A percentile compares a stretch with the other conserved stretches of the same genome.
Evolutionary conservation across 2,888 invertebrate species (phyloP).

Genomic region (Nysson spinosus): DNA sequence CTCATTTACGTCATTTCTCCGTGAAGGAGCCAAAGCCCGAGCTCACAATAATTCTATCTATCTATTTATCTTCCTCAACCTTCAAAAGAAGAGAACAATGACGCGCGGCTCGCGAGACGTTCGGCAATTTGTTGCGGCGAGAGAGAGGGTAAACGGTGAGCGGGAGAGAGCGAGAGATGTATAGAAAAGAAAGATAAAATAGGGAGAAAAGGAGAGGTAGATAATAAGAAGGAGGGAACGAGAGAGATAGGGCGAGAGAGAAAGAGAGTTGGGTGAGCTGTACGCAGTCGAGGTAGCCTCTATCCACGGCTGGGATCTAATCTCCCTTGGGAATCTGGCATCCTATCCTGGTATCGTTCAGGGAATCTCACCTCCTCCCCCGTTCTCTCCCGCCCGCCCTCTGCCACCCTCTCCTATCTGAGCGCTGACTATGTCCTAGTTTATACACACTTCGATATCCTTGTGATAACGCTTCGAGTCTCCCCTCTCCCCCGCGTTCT

Average conservation of each 20-base stretch:
- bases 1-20: constrained; percentile 44
- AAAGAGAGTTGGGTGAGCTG: constrained; percentile 50
- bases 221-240: background rate
- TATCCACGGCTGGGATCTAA: constrained; percentile 73
- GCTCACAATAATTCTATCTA: constrained; percentile 51
- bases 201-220: constrained; percentile 38
- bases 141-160: constrained; percentile 10
- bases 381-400: constrained; percentile 34
- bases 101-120: constrained; percentile 59
- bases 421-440: constrained; percentile 68
- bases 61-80: constrained; percentile 51
- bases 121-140: constrained; percentile 65
- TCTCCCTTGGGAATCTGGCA: constrained; percentile 74
- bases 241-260: constrained; percentile 36
- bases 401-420: constrained; percentile 42
- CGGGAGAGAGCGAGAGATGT: background rate
- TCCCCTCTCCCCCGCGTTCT: constrained; percentile 6
- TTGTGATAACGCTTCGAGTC: constrained; percentile 60
- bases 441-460: constrained; percentile 75
- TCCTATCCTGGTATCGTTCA: constrained; percentile 73
- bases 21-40: constrained; percentile 24
- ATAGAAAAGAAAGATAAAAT: constrained; percentile 24
- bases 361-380: constrained; percentile 65
- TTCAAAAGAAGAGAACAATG: constrained; percentile 56
- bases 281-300: constrained; percentile 66